Conservation (phyloP, 2,113 vertebrate species). For the Stomatorhinus ivindoensis region DNA sequence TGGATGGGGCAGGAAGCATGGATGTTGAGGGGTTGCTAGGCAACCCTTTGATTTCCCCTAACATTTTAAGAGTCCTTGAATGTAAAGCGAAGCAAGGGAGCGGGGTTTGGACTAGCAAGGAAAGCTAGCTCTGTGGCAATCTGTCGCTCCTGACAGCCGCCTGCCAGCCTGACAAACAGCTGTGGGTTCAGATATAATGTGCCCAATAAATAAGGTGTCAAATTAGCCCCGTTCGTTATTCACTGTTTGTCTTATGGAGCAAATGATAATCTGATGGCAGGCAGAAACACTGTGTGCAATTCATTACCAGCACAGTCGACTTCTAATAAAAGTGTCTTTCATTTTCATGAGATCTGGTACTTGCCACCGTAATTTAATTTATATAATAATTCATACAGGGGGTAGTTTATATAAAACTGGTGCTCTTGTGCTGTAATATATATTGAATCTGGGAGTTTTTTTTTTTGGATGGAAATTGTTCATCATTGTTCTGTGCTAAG, state of each 20-base stretch:
- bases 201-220: background rate
- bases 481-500: conserved; percentile 31
- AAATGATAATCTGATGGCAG: background rate
- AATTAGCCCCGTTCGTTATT: background rate
- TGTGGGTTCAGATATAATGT: background rate
- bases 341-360: background rate
- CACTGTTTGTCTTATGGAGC: background rate
- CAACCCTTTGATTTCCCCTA: conserved; percentile 26
- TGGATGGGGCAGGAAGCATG: background rate
- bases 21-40: conserved; percentile 32
- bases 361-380: background rate
- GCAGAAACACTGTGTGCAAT: background rate
- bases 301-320: background rate
- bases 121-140: background rate
- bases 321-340: conserved; percentile 7
- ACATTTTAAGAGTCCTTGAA: conserved; percentile 26
- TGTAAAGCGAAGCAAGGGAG: background rate
- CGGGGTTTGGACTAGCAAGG: background rate
- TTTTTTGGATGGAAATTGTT: conserved; percentile 33
- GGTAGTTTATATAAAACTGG: background rate
- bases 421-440: background rate
- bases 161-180: background rate
- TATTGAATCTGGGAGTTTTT: background rate
- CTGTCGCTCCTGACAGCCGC: background rate
- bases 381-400: background rate